Percentiles rank a stretch among this genome's conserved stretches.
These are phyloP conservation scores for Platysteira castanea DNA, from an alignment of 2,113 vertebrate species.

Conservation along the genomic window DNA sequence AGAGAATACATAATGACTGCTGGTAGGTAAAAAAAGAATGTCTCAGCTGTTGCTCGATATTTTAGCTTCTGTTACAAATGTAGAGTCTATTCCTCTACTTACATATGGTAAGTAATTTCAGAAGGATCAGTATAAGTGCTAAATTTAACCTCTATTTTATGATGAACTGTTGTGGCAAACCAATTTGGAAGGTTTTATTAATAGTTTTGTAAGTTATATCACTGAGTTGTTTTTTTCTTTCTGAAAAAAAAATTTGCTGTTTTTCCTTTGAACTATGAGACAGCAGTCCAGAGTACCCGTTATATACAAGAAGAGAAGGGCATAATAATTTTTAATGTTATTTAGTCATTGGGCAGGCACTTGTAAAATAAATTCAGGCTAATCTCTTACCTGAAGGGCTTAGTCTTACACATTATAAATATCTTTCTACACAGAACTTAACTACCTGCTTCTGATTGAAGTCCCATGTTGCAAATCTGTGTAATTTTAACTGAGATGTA, in stretches of 20 bases:
- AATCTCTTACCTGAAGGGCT: not conserved
- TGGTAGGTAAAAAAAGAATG: constrained; percentile 61
- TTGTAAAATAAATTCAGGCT: not conserved
- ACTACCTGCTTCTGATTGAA: not conserved
- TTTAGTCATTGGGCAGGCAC: not conserved
- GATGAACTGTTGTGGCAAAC: not conserved
- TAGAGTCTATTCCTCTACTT: not conserved
- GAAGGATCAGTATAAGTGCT: not conserved
- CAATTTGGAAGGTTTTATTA: not conserved
- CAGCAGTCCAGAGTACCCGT: not conserved
- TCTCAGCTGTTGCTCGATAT: not conserved
- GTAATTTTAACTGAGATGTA: not conserved
- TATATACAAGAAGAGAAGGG: not conserved
- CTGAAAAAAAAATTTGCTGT: not conserved
- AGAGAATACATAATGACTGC: constrained; percentile 70
- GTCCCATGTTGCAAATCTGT: not conserved
- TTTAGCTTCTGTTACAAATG: not conserved
- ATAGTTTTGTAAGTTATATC: not conserved
- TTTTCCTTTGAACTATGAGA: not conserved
- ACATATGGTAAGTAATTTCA: not conserved
- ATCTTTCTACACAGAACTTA: not conserved
- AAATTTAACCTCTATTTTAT: not conserved
- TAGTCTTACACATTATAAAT: not conserved
- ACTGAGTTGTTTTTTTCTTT: not conserved
- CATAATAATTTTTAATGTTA: not conserved